Evolutionary conservation across 2,888 invertebrate species (phyloP).

Genomic region (Polydrusus tereticollis): DNA sequence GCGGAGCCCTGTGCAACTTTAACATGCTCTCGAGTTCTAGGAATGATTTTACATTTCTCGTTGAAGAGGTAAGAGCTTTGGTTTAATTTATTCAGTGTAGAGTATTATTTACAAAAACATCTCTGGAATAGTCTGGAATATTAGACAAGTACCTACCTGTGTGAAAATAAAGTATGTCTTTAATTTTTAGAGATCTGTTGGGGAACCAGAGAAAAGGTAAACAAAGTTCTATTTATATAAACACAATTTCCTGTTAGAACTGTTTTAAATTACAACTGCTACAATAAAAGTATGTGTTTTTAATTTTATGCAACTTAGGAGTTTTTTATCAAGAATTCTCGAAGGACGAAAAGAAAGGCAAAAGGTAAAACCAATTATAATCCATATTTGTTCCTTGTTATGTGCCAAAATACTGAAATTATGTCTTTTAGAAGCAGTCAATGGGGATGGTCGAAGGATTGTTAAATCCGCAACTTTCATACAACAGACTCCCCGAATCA

Average conservation of each 20-base stretch:
- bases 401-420: background rate
- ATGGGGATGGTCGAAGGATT: constrained; percentile 65
- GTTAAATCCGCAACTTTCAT: constrained; percentile 62
- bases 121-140: too few relatives aligned
- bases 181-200: constrained; percentile 15
- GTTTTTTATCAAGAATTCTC: constrained; percentile 46
- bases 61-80: constrained; percentile 58
- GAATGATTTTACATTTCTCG: constrained; percentile 58
- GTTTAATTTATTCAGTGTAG: background rate
- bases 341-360: constrained; percentile 26
- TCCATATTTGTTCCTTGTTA: background rate
- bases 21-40: constrained; percentile 54
- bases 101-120: constrained; percentile 3
- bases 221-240: background rate
- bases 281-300: constrained; percentile 10
- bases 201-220: constrained; percentile 30
- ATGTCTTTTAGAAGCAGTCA: constrained; percentile 62
- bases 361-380: constrained; percentile 27
- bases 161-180: background rate
- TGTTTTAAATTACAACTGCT: background rate
- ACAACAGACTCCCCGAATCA: constrained; percentile 65
- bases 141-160: background rate
- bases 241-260: background rate
- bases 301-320: constrained; percentile 32
- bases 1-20: constrained; percentile 56